Conservation (phyloP, 2,888 invertebrate species). For the Tetragonisca angustula region DNA sequence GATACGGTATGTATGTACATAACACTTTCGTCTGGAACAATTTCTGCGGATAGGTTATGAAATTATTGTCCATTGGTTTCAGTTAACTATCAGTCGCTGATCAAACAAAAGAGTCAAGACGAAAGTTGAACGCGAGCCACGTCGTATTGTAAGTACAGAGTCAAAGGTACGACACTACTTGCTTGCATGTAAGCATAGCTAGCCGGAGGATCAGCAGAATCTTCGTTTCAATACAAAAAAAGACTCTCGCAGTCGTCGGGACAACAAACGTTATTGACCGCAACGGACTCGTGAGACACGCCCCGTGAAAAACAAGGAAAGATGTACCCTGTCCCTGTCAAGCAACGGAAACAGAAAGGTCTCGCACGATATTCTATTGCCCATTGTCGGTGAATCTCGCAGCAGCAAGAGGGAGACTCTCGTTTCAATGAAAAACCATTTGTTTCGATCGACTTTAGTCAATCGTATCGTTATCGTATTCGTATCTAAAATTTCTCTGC, state of each 20-base stretch:
- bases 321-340: neutral
- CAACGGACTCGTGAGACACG: neutral
- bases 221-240: slow-evolving; percentile 82
- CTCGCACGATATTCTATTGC: neutral
- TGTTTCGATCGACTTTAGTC: neutral
- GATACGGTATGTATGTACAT: neutral
- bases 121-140: slow-evolving; percentile 27
- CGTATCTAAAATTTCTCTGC: neutral
- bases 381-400: slow-evolving; percentile 5
- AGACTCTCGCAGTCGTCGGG: neutral
- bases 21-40: neutral
- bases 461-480: too few species aligned
- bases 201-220: slow-evolving; percentile 21
- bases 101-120: neutral
- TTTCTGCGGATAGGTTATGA: too few species aligned
- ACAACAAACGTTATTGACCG: slow-evolving; percentile 12
- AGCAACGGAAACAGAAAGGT: neutral
- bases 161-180: slow-evolving; percentile 33
- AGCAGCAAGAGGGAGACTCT: neutral
- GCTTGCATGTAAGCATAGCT: slow-evolving; percentile 41
- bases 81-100: neutral
- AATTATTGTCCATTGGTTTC: neutral
- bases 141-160: slow-evolving; percentile 30
- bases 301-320: neutral
- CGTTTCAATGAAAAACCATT: slow-evolving; percentile 8